Percentiles rank a stretch among this genome's conserved stretches.
phyloP scores from a whole-genome alignment of 92 coral and sea anemone species.

The Muricea muricata region DNA sequence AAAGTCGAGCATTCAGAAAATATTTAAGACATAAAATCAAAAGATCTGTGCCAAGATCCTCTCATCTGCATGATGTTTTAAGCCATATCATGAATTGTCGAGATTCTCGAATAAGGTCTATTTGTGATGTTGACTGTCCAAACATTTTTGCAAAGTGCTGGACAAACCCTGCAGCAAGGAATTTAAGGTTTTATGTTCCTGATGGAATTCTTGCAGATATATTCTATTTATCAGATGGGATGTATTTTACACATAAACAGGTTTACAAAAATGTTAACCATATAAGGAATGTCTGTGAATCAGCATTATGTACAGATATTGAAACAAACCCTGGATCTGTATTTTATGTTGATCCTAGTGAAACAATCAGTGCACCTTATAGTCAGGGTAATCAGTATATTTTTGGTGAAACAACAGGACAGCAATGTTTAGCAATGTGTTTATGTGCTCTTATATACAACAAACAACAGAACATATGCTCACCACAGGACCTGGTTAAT shows the following conservation, averaged over 20 bases:
- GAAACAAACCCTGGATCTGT: conserved; percentile 53
- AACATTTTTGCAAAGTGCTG: not conserved
- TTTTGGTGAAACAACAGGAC: conserved; percentile 73
- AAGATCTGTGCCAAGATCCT: not conserved
- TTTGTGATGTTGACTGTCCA: not conserved
- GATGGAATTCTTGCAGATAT: not conserved
- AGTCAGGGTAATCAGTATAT: conserved; percentile 67
- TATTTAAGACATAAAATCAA: not conserved
- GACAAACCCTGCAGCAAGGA: not conserved
- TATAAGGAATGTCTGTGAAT: not conserved
- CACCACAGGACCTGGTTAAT: not conserved
- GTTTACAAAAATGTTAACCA: not conserved
- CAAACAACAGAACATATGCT: not conserved
- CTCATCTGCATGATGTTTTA: not conserved
- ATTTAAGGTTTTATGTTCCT: not conserved
- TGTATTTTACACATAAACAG: not conserved
- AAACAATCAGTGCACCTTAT: conserved; percentile 68
- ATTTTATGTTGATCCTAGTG: conserved; percentile 36
- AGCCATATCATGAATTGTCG: not conserved
- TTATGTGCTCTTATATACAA: conserved; percentile 48
- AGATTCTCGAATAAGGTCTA: not conserved
- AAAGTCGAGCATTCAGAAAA: not conserved
- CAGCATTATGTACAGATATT: conserved; percentile 35
- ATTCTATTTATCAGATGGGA: not conserved
- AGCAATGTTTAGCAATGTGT: conserved; percentile 55